Evolutionary conservation across 1,140 invertebrate genomes (phyloP), one percentile per base, ranked within the genome.

Genomic region (Drosophila willistoni): DNA sequence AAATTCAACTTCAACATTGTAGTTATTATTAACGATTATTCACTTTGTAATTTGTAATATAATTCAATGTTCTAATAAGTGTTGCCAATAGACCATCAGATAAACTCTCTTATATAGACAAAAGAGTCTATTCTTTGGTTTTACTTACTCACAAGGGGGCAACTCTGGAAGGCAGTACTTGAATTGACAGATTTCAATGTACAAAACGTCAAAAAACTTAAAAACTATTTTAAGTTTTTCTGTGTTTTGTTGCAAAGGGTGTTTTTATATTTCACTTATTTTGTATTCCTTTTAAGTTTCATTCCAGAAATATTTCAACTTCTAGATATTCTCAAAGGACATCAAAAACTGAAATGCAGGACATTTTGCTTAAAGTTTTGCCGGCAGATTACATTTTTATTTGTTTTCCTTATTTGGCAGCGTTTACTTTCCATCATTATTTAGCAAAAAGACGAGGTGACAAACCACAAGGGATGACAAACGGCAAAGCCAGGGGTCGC

Each of bases 371-470:
- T 87, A 86, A 86, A 86, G 82, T 86, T 86, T 71, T 61, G 56
- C 19, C 59, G 69, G 73, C 69, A 86, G 75, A 75, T 73, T 72
- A 36, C 59, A 67, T 29, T 79, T 63, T 79, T 77, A 51, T 68
- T 42, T 61, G 34, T 72, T 68, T 57, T 64, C 65, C 69, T 68
- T 70, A 44, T 68, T 64, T 64, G 59, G 51, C 69, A 68, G 44
- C 76, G 64, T 74, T 87, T 87, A 87, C 79, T 87, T 87, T 87
- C 79, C 83, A 87, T 87, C 83, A 87, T 87, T 87, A 87, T 87
- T 87, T 82, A 87, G 77, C 83, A 82, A 79, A 87, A 74, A 79
- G 77, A 80, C 80, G 83, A 79, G 79, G 76, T 79, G 68, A 76
- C 71, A 79, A 79, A 65, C 83, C 83, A 71, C 83, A 73, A 71